These are phyloP conservation scores for Festucalex cinctus DNA, from an alignment of 2,113 vertebrate species.

Conservation along the genomic window DNA sequence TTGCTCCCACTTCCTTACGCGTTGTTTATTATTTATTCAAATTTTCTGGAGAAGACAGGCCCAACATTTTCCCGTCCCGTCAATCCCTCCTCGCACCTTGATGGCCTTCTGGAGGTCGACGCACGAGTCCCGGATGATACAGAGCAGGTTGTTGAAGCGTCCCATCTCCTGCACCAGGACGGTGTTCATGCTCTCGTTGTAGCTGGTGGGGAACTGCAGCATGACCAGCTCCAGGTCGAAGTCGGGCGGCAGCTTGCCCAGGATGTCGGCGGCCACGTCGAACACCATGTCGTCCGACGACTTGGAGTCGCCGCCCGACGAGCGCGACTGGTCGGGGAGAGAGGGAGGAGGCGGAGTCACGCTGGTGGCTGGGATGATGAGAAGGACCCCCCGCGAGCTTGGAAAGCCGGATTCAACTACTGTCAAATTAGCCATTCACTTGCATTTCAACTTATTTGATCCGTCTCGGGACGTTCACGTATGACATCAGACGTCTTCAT, in stretches of 20 bases:
- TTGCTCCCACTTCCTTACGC: no score
- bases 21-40: no score
- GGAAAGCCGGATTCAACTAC: conserved; percentile 22
- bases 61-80: no score
- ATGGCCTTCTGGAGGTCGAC: conserved; percentile 85
- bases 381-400: conserved; percentile 6
- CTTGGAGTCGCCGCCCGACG: conserved; percentile 74
- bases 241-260: conserved; percentile 80
- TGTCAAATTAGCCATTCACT: conserved; percentile 39
- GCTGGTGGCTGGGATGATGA: conserved; percentile 10
- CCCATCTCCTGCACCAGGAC: conserved; percentile 91
- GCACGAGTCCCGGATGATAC: conserved; percentile 78
- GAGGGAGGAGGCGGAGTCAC: conserved; percentile 12
- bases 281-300: conserved; percentile 80
- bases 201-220: conserved; percentile 81
- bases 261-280: conserved; percentile 83
- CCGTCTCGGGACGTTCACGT: no score
- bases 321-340: conserved; percentile 71
- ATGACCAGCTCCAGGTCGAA: conserved; percentile 80
- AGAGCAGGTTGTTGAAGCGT: conserved; percentile 82
- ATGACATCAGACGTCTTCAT: no score
- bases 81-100: conserved; percentile 79
- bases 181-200: conserved; percentile 89
- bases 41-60: no score
- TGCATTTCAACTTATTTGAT: no score